These are phyloP conservation scores for Sturnus vulgaris DNA, from an alignment of 2,113 vertebrate genomes.

Conservation along the genomic window DNA sequence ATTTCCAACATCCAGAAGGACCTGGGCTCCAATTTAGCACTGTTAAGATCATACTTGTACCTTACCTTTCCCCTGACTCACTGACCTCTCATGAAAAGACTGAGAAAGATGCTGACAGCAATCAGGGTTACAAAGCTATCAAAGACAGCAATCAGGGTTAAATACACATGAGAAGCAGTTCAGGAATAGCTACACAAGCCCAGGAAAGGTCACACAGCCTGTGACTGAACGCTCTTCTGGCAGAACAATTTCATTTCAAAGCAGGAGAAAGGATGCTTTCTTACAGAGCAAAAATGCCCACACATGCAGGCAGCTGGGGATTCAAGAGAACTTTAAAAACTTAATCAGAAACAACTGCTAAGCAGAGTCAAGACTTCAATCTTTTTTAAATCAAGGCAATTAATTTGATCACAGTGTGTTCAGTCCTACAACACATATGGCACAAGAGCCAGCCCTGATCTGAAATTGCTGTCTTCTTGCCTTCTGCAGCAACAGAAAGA, in stretches of 20 bases:
- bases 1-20: neutral
- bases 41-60: neutral
- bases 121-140: neutral
- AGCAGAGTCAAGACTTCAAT: neutral
- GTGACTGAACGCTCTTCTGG: neutral
- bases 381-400: neutral
- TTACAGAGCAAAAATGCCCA: neutral
- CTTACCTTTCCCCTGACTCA: neutral
- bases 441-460: neutral
- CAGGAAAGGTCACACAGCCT: neutral
- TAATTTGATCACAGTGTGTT: neutral
- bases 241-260: neutral
- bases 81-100: neutral
- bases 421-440: neutral
- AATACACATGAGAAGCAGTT: neutral
- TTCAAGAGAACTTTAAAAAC: neutral
- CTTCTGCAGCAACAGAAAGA: neutral
- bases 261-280: neutral
- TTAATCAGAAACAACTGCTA: neutral
- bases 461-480: neutral
- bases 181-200: neutral
- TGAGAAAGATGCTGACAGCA: neutral
- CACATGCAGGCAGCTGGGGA: neutral
- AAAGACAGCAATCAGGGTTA: neutral
- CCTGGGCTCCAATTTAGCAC: neutral